Percentiles rank a stretch among this genome's conserved stretches.
These are phyloP conservation scores for Drosophila rhopaloa DNA, from an alignment of 1,140 invertebrate species.

Conservation along the genomic window DNA sequence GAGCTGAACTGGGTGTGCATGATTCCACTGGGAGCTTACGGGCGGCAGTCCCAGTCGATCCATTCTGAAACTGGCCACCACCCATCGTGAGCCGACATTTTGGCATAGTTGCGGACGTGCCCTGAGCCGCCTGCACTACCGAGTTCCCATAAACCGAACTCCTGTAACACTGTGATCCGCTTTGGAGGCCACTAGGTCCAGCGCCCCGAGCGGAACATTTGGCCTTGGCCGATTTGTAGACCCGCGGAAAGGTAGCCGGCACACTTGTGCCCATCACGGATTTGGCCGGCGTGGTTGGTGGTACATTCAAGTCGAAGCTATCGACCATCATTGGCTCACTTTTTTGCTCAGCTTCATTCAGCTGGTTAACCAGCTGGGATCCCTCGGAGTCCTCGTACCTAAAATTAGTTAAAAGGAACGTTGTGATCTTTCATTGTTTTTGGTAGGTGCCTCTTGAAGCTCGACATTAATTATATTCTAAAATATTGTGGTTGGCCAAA, in stretches of 20 bases:
- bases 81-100: neutral
- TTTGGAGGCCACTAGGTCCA: neutral
- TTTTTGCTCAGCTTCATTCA: neutral
- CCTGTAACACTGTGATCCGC: neutral
- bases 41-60: neutral
- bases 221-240: slow-evolving; percentile 24
- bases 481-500: too few relatives aligned
- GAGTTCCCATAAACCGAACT: neutral
- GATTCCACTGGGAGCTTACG: neutral
- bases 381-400: slow-evolving; percentile 28
- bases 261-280: neutral
- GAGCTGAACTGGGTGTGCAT: neutral
- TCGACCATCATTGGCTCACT: slow-evolving; percentile 6
- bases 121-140: neutral
- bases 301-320: neutral
- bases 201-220: slow-evolving; percentile 14
- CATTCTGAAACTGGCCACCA: neutral
- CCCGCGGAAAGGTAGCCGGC: slow-evolving; percentile 1
- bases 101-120: neutral
- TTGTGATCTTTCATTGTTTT: too few relatives aligned
- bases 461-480: too few relatives aligned
- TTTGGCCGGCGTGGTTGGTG: slow-evolving; percentile 10
- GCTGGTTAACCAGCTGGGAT: slow-evolving; percentile 21
- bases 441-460: too few relatives aligned
- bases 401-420: neutral